Conservation (phyloP, 2,113 vertebrate species). For the Potamarius usumacintae region DNA sequence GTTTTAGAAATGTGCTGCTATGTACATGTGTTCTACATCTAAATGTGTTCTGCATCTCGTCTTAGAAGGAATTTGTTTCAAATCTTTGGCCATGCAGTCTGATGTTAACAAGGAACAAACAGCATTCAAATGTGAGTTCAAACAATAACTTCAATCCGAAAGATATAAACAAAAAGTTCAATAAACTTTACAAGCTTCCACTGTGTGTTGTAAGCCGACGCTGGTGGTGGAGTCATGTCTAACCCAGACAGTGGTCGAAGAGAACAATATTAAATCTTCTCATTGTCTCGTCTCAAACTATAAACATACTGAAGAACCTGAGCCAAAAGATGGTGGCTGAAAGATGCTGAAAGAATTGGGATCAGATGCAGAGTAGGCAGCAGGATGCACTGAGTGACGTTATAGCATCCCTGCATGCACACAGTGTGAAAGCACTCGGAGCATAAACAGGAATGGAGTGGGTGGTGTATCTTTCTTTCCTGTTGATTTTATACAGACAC, state of each 20-base stretch:
- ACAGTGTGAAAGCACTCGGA: slow-evolving; percentile 6
- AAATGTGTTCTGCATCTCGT: slow-evolving; percentile 21
- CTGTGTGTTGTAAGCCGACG: background rate
- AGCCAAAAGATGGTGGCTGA: slow-evolving; percentile 35
- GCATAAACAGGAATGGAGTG: slow-evolving; percentile 29
- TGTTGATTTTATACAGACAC: slow-evolving; percentile 21
- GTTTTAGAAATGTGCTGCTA: background rate
- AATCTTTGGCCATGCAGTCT: slow-evolving; percentile 20
- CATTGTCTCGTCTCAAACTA: background rate
- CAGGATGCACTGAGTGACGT: slow-evolving; percentile 16
- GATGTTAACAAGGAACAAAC: background rate
- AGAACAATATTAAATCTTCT: slow-evolving; percentile 3
- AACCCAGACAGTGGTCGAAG: background rate
- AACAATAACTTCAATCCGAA: slow-evolving; percentile 2
- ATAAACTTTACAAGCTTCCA: background rate
- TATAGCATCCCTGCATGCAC: slow-evolving; percentile 7
- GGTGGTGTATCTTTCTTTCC: slow-evolving; percentile 10
- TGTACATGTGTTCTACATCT: slow-evolving; percentile 2
- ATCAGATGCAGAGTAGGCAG: slow-evolving; percentile 20
- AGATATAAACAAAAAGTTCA: slow-evolving; percentile 22
- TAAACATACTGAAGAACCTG: slow-evolving; percentile 25
- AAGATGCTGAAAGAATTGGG: background rate
- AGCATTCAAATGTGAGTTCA: background rate
- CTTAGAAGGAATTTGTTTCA: background rate
- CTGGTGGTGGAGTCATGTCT: background rate